A percentile compares a stretch with the other conserved stretches of the same genome.
phyloP scores from a whole-genome alignment of 2,888 invertebrate species.

The Pedicia rivosa region DNA sequence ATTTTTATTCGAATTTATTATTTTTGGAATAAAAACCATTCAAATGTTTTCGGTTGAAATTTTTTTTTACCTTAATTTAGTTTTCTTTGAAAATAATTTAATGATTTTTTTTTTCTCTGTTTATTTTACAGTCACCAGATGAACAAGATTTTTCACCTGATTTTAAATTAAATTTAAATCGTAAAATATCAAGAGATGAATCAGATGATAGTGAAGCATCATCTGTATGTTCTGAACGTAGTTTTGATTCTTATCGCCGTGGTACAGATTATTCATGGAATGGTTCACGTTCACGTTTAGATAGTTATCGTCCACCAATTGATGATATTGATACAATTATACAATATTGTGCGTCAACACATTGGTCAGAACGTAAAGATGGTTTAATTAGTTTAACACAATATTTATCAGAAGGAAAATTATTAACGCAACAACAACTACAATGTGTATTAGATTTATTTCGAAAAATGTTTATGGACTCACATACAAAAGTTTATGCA shows the following conservation, averaged over 20 bases:
- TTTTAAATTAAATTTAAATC: slow-evolving; percentile 28
- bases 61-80: too few relatives aligned
- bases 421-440: slow-evolving; percentile 41
- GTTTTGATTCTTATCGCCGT: slow-evolving; percentile 65
- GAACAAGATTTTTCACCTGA: slow-evolving; percentile 25
- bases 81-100: too few relatives aligned
- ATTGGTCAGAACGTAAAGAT: slow-evolving; percentile 92
- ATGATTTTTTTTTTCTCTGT: too few relatives aligned
- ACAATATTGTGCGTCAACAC: slow-evolving; percentile 70
- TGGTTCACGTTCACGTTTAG: slow-evolving; percentile 61
- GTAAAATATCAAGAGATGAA: slow-evolving; percentile 48
- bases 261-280: slow-evolving; percentile 76
- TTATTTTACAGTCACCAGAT: slow-evolving; percentile 41
- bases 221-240: slow-evolving; percentile 85
- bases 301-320: slow-evolving; percentile 41
- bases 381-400: slow-evolving; percentile 69
- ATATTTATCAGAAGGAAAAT: slow-evolving; percentile 42
- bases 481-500: slow-evolving; percentile 86
- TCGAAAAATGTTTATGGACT: slow-evolving; percentile 94
- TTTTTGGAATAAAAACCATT: too few relatives aligned
- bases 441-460: slow-evolving; percentile 79
- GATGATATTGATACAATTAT: slow-evolving; percentile 78
- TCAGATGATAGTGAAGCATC: slow-evolving; percentile 88
- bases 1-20: too few relatives aligned
- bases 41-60: too few relatives aligned